A percentile compares a stretch with the other conserved stretches of the same genome.
These are phyloP conservation scores for Diuraphis noxia DNA, from an alignment of 1,140 invertebrate species.

Conservation along the genomic window DNA sequence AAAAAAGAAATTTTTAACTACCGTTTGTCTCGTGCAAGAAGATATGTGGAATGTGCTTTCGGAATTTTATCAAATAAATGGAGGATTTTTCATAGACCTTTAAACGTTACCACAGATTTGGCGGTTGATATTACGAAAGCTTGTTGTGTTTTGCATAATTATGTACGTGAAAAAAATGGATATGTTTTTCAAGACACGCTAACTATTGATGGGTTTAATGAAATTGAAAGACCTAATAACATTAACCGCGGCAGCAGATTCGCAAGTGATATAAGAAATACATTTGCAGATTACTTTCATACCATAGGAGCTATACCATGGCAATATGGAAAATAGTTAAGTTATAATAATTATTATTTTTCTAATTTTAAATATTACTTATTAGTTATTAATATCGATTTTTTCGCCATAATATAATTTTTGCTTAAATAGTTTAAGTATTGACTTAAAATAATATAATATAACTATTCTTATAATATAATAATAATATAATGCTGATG, in stretches of 20 bases:
- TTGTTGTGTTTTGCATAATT: constrained; percentile 54
- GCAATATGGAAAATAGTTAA: not conserved
- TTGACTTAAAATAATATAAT: too few species aligned
- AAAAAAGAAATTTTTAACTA: constrained; percentile 61
- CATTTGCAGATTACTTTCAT: constrained; percentile 29
- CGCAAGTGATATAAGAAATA: not conserved
- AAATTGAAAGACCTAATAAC: not conserved
- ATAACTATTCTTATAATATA: too few species aligned
- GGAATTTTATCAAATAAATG: constrained; percentile 58
- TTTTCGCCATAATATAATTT: too few species aligned
- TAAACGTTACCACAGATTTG: constrained; percentile 57
- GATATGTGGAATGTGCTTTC: constrained; percentile 61
- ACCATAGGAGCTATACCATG: not conserved
- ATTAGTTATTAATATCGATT: too few species aligned
- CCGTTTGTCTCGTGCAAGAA: constrained; percentile 56
- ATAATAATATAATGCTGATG: too few species aligned
- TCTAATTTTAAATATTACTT: too few species aligned
- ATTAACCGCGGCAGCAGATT: not conserved
- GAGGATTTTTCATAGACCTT: constrained; percentile 55
- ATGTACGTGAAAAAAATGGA: constrained; percentile 53
- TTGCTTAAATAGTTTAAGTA: too few species aligned
- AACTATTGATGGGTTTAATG: not conserved
- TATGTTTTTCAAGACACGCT: constrained; percentile 55
- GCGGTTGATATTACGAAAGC: constrained; percentile 56
- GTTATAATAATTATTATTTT: not conserved